phyloP scores from a whole-genome alignment of 1,140 invertebrate species.

The Drosophila mauritiana region DNA sequence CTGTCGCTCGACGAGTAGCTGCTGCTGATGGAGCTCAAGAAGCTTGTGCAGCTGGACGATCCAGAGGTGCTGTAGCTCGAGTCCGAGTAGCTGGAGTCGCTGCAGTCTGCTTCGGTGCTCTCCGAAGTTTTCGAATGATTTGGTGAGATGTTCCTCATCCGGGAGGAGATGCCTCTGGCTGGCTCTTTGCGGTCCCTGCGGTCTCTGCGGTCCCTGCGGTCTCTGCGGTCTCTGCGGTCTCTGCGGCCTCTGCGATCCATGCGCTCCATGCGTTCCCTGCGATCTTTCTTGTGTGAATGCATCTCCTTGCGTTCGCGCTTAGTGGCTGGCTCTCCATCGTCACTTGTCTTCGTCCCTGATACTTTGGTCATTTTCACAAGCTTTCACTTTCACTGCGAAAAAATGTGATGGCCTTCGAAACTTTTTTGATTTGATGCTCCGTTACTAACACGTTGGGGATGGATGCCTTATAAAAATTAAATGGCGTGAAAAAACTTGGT shows the following conservation, averaged over 20 bases:
- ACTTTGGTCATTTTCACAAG: neutral
- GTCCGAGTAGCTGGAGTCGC: constrained; percentile 1
- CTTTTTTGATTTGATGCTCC: neutral
- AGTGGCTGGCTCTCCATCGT: neutral
- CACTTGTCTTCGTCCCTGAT: neutral
- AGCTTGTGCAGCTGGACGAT: neutral
- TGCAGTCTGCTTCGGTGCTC: neutral
- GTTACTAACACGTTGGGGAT: neutral
- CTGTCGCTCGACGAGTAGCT: constrained; percentile 11
- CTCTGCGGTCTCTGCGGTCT: neutral
- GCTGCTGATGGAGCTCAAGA: constrained; percentile 5
- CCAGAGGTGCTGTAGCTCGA: neutral
- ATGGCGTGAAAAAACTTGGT: neutral
- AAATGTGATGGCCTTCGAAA: constrained; percentile 3
- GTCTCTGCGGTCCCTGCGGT: constrained; percentile 3
- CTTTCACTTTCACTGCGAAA: neutral
- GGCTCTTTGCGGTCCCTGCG: constrained; percentile 4
- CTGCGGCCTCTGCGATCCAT: neutral
- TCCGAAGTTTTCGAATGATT: neutral
- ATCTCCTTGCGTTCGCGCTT: constrained; percentile 13
- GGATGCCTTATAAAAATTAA: constrained; percentile 8
- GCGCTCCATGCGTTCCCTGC: neutral
- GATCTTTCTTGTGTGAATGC: neutral
- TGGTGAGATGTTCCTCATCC: neutral
- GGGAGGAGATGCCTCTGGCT: neutral